These are phyloP conservation scores for Takifugu rubripes DNA, from an alignment of 2,797 vertebrate genomes.

Conservation along the genomic window DNA sequence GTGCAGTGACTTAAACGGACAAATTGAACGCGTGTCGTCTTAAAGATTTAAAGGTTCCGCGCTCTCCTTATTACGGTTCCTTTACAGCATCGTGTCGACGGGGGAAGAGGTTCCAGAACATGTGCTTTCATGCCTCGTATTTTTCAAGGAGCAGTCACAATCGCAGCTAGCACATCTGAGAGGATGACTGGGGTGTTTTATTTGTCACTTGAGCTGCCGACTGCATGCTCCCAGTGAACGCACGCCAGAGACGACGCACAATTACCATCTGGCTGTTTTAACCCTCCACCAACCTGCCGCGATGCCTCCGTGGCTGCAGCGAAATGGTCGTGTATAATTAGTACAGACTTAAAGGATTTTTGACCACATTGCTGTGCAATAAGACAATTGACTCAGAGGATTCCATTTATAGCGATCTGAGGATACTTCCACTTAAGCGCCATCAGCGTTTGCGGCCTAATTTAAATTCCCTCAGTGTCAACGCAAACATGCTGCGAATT, in stretches of 20 bases:
- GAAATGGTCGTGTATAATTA: too few species aligned
- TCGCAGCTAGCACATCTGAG: slow-evolving; percentile 21
- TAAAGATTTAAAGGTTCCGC: slow-evolving; percentile 48
- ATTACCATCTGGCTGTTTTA: neutral
- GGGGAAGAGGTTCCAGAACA: slow-evolving; percentile 42
- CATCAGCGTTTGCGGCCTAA: too few species aligned
- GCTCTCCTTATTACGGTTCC: slow-evolving; percentile 49
- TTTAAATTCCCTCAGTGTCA: too few species aligned
- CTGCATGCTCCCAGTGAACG: slow-evolving; percentile 5
- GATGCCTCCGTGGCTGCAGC: neutral
- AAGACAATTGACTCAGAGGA: too few species aligned
- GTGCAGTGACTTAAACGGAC: slow-evolving; percentile 62
- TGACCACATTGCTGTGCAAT: too few species aligned
- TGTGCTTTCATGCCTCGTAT: slow-evolving; percentile 11
- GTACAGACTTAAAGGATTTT: too few species aligned
- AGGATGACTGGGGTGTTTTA: slow-evolving; percentile 21
- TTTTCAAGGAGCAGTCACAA: slow-evolving; percentile 10
- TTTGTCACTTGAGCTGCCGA: slow-evolving; percentile 18
- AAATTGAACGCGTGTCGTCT: slow-evolving; percentile 48
- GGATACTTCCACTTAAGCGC: too few species aligned
- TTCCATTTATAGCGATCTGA: too few species aligned
- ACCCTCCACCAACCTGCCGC: neutral
- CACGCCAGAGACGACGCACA: neutral
- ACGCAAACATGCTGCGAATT: too few species aligned
- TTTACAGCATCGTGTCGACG: slow-evolving; percentile 44